Evolutionary conservation across 2,888 invertebrate genomes (phyloP), one percentile per base, ranked within the genome.

Genomic region (Odontomyia ornata): DNA sequence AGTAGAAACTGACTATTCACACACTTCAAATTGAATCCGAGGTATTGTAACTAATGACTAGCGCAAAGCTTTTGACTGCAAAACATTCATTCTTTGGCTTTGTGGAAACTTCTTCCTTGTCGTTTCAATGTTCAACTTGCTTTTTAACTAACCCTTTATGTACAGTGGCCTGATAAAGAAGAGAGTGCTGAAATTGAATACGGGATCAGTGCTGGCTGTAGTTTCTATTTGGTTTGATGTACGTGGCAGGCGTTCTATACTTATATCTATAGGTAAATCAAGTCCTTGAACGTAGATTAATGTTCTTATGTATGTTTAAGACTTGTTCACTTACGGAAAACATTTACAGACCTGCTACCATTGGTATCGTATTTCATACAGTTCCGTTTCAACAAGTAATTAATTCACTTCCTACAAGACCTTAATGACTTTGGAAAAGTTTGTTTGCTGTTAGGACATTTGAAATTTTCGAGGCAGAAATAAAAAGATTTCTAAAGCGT

Each of bases 381-480:
- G 75, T 75, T 75, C 43, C 60, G 75, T 75, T 75, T 85, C 84
- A 85, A 86, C 85, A 86, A 84, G 85, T 85, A 86, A 86, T 85
- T 86, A 86, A 85, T 86, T 85, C 85, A 84, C 85, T 86, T 85
- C 84, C 85, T 85, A 86, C 85, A 86, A 85, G 85, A 83, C 83
- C 85, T 86, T 86, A 86, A 86, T 86, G 85, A 84, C 85, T 85
- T 83, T 83, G 83, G 79, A 79, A 80, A 82, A 85, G 84, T 25
- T 46, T 27, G 56, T 72, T 72, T 56, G 56, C 18, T 72, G 71
- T 72, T n/a, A 36, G 65, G 65, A 36, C 65, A 65, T 65, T 65
- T 30, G 27, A 64, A 64, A 28, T 64, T 3, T 36, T 36, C 36
- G 36, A 36, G 9, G 36, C n/a, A n/a, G n/a, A n/a, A n/a, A n/a